phyloP scores from a whole-genome alignment of 1,140 invertebrate genomes.

The Papilio polyxenes region DNA sequence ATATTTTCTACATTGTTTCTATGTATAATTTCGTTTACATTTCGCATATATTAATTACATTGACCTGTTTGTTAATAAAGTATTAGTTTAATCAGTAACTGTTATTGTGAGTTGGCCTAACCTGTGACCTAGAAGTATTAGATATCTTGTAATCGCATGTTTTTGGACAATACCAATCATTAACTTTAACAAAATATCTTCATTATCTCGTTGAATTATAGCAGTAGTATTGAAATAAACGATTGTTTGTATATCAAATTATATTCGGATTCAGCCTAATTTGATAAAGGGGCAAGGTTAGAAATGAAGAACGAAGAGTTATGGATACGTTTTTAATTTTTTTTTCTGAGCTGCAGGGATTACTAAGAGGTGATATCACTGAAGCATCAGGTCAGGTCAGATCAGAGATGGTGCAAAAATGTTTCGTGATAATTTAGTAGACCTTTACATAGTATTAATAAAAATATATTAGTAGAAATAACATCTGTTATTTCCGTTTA shows the following conservation, averaged over 20 bases:
- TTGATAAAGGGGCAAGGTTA: neutral
- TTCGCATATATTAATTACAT: neutral
- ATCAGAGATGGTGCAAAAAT: neutral
- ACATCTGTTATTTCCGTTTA: no score
- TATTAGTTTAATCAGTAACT: neutral
- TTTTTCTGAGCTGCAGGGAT: neutral
- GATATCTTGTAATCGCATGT: neutral
- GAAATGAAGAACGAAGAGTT: neutral
- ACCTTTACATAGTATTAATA: no score
- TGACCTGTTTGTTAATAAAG: conserved; percentile 2
- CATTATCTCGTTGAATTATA: conserved; percentile 8
- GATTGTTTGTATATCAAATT: neutral
- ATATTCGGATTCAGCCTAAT: neutral
- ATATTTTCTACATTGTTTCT: neutral
- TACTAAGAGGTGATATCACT: no score
- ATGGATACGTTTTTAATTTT: neutral
- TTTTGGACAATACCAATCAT: neutral
- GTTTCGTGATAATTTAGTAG: neutral
- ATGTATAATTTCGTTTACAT: neutral
- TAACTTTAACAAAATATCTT: neutral
- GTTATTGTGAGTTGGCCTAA: neutral
- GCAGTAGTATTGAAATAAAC: neutral
- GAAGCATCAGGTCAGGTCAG: neutral
- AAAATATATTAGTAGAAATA: no score
- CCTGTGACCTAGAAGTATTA: conserved; percentile 1